Percentiles rank a stretch among this genome's conserved stretches.
Conservation (phyloP, 2,888 invertebrate species). For the Lasioglossum figueresi region DNA sequence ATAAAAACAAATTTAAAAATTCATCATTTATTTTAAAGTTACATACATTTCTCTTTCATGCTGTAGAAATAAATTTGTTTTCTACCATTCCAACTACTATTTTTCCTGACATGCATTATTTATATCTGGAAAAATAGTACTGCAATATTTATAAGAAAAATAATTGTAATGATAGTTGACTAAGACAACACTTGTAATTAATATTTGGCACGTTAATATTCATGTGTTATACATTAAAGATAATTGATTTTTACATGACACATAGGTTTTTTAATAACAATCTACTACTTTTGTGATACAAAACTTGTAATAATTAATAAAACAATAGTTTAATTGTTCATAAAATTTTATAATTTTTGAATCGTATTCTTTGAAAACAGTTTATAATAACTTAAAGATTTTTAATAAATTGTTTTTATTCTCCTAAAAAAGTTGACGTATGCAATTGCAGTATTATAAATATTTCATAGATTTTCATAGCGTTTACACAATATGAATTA, state of each 20-base stretch:
- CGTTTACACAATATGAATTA: conserved; percentile 29
- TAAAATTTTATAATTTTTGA: conserved; percentile 7
- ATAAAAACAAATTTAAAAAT: conserved; percentile 4
- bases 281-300: conserved; percentile 33
- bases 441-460: conserved; percentile 9
- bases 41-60: neutral
- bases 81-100: neutral
- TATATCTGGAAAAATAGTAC: conserved; percentile 16
- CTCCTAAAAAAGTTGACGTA: neutral
- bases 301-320: conserved; percentile 32
- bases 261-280: conserved; percentile 24
- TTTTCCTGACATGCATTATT: conserved; percentile 15
- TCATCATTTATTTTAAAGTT: conserved; percentile 1
- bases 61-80: conserved; percentile 1
- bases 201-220: conserved; percentile 14
- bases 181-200: conserved; percentile 13
- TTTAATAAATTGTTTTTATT: conserved; percentile 13
- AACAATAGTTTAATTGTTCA: conserved; percentile 2
- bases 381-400: neutral
- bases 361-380: neutral
- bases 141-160: conserved; percentile 16
- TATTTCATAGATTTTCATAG: conserved; percentile 36
- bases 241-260: conserved; percentile 22
- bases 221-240: conserved; percentile 27
- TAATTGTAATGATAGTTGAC: conserved; percentile 19